Percentiles rank a stretch among this genome's conserved stretches.
Conservation (phyloP, 2,797 vertebrate genomes). For the Poeciliopsis paucimaculata region DNA sequence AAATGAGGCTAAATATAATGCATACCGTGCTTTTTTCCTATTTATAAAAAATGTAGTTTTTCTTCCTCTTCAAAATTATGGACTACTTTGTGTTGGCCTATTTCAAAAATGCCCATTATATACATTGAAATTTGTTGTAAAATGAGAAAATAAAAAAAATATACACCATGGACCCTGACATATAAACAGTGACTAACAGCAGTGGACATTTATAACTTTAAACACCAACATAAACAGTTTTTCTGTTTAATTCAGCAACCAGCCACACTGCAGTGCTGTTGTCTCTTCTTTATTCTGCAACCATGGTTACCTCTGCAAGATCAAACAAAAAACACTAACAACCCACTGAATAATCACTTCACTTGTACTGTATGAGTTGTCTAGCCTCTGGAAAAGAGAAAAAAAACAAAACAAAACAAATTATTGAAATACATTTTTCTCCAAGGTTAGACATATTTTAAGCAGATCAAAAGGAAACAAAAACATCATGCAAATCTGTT, state of each 20-base stretch:
- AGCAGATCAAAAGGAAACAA: constrained; percentile 42
- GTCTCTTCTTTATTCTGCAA: constrained; percentile 75
- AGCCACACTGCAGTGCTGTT: constrained; percentile 34
- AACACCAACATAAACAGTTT: constrained; percentile 1
- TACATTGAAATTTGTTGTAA: background rate
- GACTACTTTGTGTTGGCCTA: background rate
- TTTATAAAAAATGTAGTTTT: background rate
- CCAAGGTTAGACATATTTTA: constrained; percentile 49
- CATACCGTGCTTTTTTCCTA: background rate
- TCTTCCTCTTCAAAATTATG: background rate
- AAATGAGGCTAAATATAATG: background rate
- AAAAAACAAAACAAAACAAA: constrained; percentile 55
- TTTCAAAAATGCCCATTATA: background rate
- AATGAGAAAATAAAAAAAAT: background rate
- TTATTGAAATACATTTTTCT: constrained; percentile 36
- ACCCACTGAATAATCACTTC: constrained; percentile 70
- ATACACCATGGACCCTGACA: background rate
- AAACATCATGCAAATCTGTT: constrained; percentile 74
- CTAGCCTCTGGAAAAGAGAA: constrained; percentile 48
- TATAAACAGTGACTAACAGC: background rate
- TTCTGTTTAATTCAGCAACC: constrained; percentile 33
- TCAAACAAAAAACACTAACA: constrained; percentile 67
- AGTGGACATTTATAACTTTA: constrained; percentile 1
- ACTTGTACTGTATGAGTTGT: constrained; percentile 63
- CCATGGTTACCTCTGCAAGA: constrained; percentile 63